Percentiles rank a stretch among this genome's conserved stretches.
Evolutionary conservation across 1,140 invertebrate species (phyloP).

Genomic region (Ceratosolen fusciceps): DNA sequence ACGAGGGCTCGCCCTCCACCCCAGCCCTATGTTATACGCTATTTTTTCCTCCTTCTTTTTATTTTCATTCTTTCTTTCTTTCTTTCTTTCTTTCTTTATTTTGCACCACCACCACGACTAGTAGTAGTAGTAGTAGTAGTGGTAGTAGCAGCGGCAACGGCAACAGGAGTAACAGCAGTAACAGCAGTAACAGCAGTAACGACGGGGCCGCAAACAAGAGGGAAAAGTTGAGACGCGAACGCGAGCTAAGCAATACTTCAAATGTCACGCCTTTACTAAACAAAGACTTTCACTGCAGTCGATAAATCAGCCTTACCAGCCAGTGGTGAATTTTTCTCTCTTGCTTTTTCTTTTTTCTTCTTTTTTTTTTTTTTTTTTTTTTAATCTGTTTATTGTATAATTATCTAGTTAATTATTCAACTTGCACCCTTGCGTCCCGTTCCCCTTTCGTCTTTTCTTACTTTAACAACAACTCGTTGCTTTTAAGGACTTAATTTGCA

Average conservation of each 20-base stretch:
- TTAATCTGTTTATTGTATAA: not conserved
- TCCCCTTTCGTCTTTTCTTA: too few relatives aligned
- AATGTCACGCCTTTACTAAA: conserved; percentile 10
- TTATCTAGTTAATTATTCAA: not conserved
- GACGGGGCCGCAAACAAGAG: not conserved
- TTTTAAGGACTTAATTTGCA: too few relatives aligned
- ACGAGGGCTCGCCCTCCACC: not conserved
- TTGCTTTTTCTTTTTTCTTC: not conserved
- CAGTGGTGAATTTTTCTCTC: too few relatives aligned
- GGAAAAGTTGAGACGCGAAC: not conserved
- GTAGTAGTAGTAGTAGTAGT: too few relatives aligned
- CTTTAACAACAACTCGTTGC: not conserved
- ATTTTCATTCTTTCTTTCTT: not conserved
- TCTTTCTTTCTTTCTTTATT: too few relatives aligned
- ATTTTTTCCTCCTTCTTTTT: too few relatives aligned
- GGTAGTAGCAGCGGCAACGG: too few relatives aligned
- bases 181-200: too few relatives aligned
- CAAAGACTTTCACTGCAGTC: not conserved
- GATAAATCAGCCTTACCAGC: conserved; percentile 23
- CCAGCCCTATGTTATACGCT: too few relatives aligned
- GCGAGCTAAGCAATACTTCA: not conserved
- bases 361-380: not conserved
- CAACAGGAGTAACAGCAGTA: too few relatives aligned
- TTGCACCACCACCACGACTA: too few relatives aligned
- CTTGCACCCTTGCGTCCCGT: too few relatives aligned